A percentile compares a stretch with the other conserved stretches of the same genome.
phyloP scores from a whole-genome alignment of 2,888 invertebrate species.

The Sinotaia quadrata region DNA sequence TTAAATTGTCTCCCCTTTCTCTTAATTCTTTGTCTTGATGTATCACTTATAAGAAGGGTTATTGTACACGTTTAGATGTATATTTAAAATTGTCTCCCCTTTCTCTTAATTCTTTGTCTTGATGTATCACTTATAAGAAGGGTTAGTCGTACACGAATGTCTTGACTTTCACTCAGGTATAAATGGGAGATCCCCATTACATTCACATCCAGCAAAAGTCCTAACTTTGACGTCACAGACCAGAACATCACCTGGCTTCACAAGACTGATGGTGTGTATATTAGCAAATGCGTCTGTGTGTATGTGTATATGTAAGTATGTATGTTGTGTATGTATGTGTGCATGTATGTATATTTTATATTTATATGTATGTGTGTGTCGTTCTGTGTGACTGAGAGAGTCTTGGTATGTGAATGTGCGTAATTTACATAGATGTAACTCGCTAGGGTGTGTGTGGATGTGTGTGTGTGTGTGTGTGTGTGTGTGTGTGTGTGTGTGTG shows the following conservation, averaged over 20 bases:
- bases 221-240: conserved; percentile 33
- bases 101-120: too few relatives aligned
- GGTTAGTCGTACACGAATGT: not conserved
- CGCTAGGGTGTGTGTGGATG: not conserved
- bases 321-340: not conserved
- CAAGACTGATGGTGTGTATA: too few relatives aligned
- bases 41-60: too few relatives aligned
- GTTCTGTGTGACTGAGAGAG: not conserved
- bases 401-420: not conserved
- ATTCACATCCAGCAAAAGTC: conserved; percentile 38
- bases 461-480: not conserved
- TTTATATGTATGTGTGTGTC: not conserved
- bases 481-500: not conserved
- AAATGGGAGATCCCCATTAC: conserved; percentile 55
- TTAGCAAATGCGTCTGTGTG: too few relatives aligned
- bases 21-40: too few relatives aligned
- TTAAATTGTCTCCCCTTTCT: too few relatives aligned
- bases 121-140: not conserved
- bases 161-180: conserved; percentile 42
- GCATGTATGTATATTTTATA: not conserved
- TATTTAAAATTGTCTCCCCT: too few relatives aligned
- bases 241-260: conserved; percentile 38
- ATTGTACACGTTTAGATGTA: too few relatives aligned
- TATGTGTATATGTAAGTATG: too few relatives aligned
- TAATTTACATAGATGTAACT: not conserved